Evolutionary conservation across 2,888 invertebrate genomes (phyloP), one percentile per base, ranked within the genome.

Genomic region (Drosophila hawaiiensis): DNA sequence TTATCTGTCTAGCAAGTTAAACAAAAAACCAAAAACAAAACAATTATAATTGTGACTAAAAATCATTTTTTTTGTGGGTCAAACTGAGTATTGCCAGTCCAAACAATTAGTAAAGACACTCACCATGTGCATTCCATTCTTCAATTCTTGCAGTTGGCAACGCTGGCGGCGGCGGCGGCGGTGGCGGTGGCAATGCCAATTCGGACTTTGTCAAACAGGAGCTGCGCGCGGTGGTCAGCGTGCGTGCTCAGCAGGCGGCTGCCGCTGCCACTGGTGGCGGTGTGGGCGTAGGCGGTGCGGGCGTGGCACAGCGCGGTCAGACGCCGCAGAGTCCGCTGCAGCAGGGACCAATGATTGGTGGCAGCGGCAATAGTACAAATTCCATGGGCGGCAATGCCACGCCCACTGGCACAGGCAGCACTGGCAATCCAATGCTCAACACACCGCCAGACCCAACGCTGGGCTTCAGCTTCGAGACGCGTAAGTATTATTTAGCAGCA

Each of bases 121-220:
- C 2, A 56, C 28, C 56, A 39, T 4, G 1, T 2, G 4, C 2
- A 35, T 25, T 10, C 31, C 2, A 47, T 25, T 47, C 7, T 62
- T 53, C 47, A 41, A 50, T 49, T 68, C 60, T 87, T 85, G 68
- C 84, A 83, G 91, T 91, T 78, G 82, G 73, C 35, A 69, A 75
- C 66, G 62, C 41, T 41, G 78, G 62, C 31, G 63, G 87, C 83
- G 92, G 65, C 28, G 68, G 74, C 33, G 41, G 19, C 28, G 56
- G 35, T 53, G 2, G 68, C 94, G 83, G 78, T 14, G 95, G 95
- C 89, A 94, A 94, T 90, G 95, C 94, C 90, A 95, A 95, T 91
- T 95, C 97, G 60, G 98, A 98, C 94, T 98, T 96, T 94, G 98
- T 98, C 84, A 96, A 98, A 91, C 97, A 98, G 94, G 98, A 98